Evolutionary conservation across 2,797 vertebrate species (phyloP), one percentile per base, ranked within the genome.

Genomic region (Phrynocephalus guinanensis): DNA sequence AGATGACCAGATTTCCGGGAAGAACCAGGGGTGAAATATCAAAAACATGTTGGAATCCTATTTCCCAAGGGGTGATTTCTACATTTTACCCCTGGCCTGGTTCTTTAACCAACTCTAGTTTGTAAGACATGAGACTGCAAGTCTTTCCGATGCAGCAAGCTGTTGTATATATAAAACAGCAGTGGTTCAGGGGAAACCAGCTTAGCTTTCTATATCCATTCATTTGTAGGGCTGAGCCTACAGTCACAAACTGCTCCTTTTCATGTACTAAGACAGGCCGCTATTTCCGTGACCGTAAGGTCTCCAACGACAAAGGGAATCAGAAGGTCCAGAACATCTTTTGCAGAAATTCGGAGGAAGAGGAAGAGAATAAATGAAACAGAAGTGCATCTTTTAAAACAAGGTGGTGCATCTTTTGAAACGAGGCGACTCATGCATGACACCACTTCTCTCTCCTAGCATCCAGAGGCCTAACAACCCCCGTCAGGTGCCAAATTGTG

Each of bases 51-150:
- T 50, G 79, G 28, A 73, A 50, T 72, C 6, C 3, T 5, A 81
- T 66, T 26, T 4, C 24, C 68, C 3, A 11, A 66, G 13, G 66
- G 60, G 60, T 20, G 18, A 63, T 63, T 63, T 63, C 60, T 15
- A 13, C 60, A 8, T 22, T 60, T 15, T 1, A 20, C 68, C 78
- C 48, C 33, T 63, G 33, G 20, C 52, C 78, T 72, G 24, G 4
- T 86, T 63, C 78, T 80, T 86, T 9, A n/a, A 28, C 20, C 84
- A 68, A 68, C 28, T 78, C 6, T 22, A 60, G n/a, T 52, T 78
- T 50, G 28, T 7, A 48, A 22, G 24, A 26, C 22, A 24, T 28
- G 11, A 13, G 33, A 48, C 6, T 24, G 22, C 38, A 15, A 9
- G 16, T 63, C 60, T 50, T 50, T 77, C 26, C 10, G 22, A 13